Conservation (phyloP, 2,113 vertebrate genomes). For the Rattus norvegicus region GRCr8 NC_086020.1:74853501-74854000, state of each 20-base stretch:
- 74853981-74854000: background rate
- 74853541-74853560: background rate
- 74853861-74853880: background rate
- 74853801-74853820: background rate
- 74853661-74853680: background rate
- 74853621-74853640: background rate
- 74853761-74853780: background rate
- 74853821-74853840: background rate
- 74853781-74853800: background rate
- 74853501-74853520: background rate
- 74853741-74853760: background rate
- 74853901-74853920: background rate
- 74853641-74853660: background rate
- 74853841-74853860: rapidly evolving
- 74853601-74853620: background rate
- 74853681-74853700: background rate
- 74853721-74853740: background rate
- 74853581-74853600: background rate
- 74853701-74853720: background rate
- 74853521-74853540: background rate
- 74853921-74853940: background rate
- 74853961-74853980: background rate
- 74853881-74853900: background rate
- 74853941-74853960: background rate
- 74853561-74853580: background rate